Base-by-base conservation (phyloP, 2,888 invertebrate species). In the Drosophila sordidula region DNA sequence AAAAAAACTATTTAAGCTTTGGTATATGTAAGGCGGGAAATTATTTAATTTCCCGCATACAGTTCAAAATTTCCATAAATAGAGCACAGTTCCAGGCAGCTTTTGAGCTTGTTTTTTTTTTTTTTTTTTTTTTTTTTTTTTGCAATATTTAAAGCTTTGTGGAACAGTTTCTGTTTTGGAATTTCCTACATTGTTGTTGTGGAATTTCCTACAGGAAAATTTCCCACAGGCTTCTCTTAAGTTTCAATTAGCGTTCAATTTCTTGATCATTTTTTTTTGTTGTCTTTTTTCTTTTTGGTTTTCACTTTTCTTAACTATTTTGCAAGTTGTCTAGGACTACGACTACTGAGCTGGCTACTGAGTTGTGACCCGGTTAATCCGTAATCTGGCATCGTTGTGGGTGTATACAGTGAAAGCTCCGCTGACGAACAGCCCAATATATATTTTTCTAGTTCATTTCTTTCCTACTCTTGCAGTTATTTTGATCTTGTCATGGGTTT, bases 11-110 rank as follows among this genome's bases (percentile, higher is more conserved):
- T 73, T 62, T 71, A 78, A 76, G 67, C 83, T 83, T 83, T 83
- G 83, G 83, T 87, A 85, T 83, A 58, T 62, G 82, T 87, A 80
- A 56, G 80, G 77, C 85, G 81, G 78, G 55, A 45, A 12, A 34
- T 34, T 11, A 52, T 57, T 52, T 9, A 38, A 22, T 14, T 14
- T 22, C 44, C 59, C 69, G 73, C 73, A 61, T 44, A 78, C 73
- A 75, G 71, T 75, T 75, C 66, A 71, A 71, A 69, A 54, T 70
- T 26, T 29, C 25, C 34, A 22, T 38, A 25, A 50, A 38, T 29
- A 32, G 39, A 57, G 44, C 36, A 22, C 36, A 34, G 52, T 52
- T 38, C 42, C 51, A 16, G 25, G 34, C 16, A 36, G 34, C 34
- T 34, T 34, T 34, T 34, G 34, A 34, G 34, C 34, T 34, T 32